These are phyloP conservation scores for Aythya baeri DNA, from an alignment of 2,113 vertebrate genomes.

Conservation along the genomic window DNA sequence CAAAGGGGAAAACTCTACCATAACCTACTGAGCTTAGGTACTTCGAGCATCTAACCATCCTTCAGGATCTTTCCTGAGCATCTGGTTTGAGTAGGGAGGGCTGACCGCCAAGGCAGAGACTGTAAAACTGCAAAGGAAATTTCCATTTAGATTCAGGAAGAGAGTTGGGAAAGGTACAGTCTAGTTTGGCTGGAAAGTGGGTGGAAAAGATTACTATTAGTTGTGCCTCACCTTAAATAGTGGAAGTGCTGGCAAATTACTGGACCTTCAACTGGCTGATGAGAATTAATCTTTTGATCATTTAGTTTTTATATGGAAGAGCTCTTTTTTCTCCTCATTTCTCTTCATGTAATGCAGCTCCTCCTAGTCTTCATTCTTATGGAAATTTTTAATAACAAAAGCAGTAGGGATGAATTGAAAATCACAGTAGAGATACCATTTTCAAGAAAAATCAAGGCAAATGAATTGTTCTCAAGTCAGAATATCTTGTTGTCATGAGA, in stretches of 20 bases:
- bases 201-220: not conserved
- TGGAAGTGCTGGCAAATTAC: not conserved
- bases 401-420: not conserved
- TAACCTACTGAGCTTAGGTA: not conserved
- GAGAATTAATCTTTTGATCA: not conserved
- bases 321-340: not conserved
- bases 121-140: not conserved
- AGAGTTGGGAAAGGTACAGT: not conserved
- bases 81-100: not conserved
- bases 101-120: not conserved
- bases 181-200: not conserved
- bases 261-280: not conserved
- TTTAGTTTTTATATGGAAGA: not conserved
- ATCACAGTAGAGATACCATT: not conserved
- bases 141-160: not conserved
- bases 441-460: not conserved
- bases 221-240: not conserved
- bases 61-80: not conserved
- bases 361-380: not conserved
- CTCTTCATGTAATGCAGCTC: not conserved
- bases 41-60: not conserved
- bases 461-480: not conserved
- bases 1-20: not conserved
- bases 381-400: not conserved
- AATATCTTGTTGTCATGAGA: not conserved